Evolutionary conservation across 2,113 vertebrate genomes (phyloP), one percentile per base, ranked within the genome.

Genomic region (Engystomops pustulosus): DNA sequence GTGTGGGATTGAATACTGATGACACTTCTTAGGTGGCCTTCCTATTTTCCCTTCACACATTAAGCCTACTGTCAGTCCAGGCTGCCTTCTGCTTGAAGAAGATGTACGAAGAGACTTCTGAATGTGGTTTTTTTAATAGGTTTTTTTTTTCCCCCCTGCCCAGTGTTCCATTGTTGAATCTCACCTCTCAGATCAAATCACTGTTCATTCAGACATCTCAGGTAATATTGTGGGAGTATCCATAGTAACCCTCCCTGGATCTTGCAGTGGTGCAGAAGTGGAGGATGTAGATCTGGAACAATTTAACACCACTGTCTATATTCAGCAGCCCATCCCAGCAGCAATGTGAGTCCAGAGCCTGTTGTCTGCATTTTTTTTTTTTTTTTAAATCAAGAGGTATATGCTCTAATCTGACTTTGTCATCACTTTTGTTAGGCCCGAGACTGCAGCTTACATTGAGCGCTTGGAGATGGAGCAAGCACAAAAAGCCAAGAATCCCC

Each of bases 81-180:
- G n/a, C n/a, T n/a, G n/a, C n/a, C n/a, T n/a, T n/a, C n/a, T n/a
- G n/a, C n/a, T n/a, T n/a, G n/a, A n/a, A n/a, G n/a, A n/a, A n/a
- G n/a, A n/a, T n/a, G n/a, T n/a, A n/a, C n/a, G n/a, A n/a, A n/a
- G n/a, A n/a, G n/a, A n/a, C n/a, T n/a, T n/a, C n/a, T n/a, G n/a
- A 41, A 5, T 41, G 5, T 41, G 5, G 5, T 41, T 60, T 27
- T 65, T 6, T 32, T 32, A 65, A 32, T 30, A 14, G 27, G 12
- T 67, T 67, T 25, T n/a, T 34, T 18, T 78, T 4, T 65, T 86
- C 3, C 14, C 3, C 2, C 55, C 65, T 12, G 76, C 4, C 0
- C 86, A 98, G 96, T 98, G 96, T 55, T 94, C 96, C 17, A 88
- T 98, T 91, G 93, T 97, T 0, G 96, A 98, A 90, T 97, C 96